Percentiles rank a stretch among this genome's conserved stretches.
Conservation (phyloP, 2,888 invertebrate genomes). For the Dugesia japonica region DNA sequence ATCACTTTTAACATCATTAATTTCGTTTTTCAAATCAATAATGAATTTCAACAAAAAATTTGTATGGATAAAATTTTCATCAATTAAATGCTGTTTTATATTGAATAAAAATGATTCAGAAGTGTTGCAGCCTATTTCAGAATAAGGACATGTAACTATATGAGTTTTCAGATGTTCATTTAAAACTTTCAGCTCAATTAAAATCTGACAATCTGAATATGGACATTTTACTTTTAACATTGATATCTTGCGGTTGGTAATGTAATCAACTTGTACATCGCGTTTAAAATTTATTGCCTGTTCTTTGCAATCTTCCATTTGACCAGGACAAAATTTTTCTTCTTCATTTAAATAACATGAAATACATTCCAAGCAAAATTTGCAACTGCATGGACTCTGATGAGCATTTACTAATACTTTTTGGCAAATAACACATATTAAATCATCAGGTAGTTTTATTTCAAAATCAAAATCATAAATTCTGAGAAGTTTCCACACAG, state of each 20-base stretch:
- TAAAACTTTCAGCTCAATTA: background rate
- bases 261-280: background rate
- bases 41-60: background rate
- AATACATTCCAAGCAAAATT: background rate
- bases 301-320: slow-evolving; percentile 16
- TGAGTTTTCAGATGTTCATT: background rate
- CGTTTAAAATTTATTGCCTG: background rate
- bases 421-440: background rate
- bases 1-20: background rate
- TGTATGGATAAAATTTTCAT: background rate
- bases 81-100: background rate
- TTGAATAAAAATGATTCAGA: background rate
- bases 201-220: background rate
- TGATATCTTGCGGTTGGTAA: background rate
- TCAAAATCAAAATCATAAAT: background rate
- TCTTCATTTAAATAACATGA: background rate
- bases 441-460: background rate
- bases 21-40: background rate
- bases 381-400: background rate
- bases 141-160: background rate
- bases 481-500: background rate
- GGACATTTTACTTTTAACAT: background rate
- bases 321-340: slow-evolving; percentile 1
- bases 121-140: background rate
- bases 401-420: background rate